Evolutionary conservation across 1,140 invertebrate species (phyloP), one percentile per base, ranked within the genome.

Genomic region (Drosophila setifemur): DNA sequence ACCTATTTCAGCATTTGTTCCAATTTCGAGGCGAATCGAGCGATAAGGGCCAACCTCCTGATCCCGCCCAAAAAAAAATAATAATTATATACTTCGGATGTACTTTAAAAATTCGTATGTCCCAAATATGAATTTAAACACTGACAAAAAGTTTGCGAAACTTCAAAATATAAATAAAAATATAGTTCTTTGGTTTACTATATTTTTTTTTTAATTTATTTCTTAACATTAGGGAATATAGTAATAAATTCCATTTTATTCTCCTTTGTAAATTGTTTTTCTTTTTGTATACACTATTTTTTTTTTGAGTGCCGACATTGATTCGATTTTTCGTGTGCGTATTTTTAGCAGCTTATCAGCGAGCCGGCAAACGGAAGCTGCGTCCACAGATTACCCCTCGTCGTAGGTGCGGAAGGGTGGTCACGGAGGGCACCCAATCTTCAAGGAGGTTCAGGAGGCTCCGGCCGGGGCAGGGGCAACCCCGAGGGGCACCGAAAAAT

Each of bases 321-420:
- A 42, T 58, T 16, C 25, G 12, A 11, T 11, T 39, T 52, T 18
- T 50, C 26, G n/a, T 4, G 7, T 35, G 7, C 8, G 7, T 60
- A 60, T 60, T 60, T 60, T 58, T 60, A 42, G 53, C 25, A 14
- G 9, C 19, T 64, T 64, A 64, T 64, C 60, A 64, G 33, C 19
- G 18, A n/a, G n/a, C n/a, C n/a, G n/a, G n/a, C n/a, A n/a, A 64
- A 64, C 60, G 60, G 60, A 64, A 64, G 60, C 60, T 64, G 60
- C n/a, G n/a, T n/a, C n/a, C n/a, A n/a, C n/a, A n/a, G n/a, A n/a
- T n/a, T n/a, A n/a, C n/a, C n/a, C n/a, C n/a, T n/a, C n/a, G n/a
- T n/a, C n/a, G n/a, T n/a, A n/a, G n/a, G n/a, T n/a, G n/a, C n/a
- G n/a, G n/a, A n/a, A n/a, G n/a, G n/a, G n/a, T n/a, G n/a, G n/a